Conservation (phyloP, 2,888 invertebrate species). For the Drosophila algonquin region DNA sequence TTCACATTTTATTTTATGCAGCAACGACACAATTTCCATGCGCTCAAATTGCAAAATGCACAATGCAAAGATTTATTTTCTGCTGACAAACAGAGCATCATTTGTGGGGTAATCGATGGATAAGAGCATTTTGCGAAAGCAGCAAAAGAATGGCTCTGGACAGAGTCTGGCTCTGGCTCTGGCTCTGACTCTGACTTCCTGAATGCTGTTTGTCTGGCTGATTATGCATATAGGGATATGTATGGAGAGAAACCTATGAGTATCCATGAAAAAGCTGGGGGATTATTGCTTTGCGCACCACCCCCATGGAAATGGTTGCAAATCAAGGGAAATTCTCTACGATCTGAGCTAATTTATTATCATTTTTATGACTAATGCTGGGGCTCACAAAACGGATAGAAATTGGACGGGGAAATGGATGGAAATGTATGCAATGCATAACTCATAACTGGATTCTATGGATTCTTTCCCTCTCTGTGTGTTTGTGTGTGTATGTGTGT, state of each 20-base stretch:
- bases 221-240: constrained; percentile 45
- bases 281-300: constrained; percentile 27
- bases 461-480: constrained; percentile 3
- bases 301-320: constrained; percentile 46
- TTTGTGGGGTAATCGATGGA: constrained; percentile 70
- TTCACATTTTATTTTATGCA: constrained; percentile 51
- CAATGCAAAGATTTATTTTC: constrained; percentile 77
- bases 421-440: constrained; percentile 33
- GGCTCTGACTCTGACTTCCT: background rate
- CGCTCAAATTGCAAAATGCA: constrained; percentile 59
- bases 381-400: constrained; percentile 38
- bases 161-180: background rate
- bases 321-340: constrained; percentile 52
- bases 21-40: constrained; percentile 44
- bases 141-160: background rate
- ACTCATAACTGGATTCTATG: constrained; percentile 37
- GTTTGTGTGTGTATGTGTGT: constrained; percentile 16
- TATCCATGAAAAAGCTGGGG: constrained; percentile 53
- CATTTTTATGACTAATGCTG: constrained; percentile 52
- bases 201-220: constrained; percentile 55
- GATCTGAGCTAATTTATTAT: constrained; percentile 68
- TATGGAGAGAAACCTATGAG: background rate
- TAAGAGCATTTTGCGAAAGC: constrained; percentile 51
- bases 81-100: constrained; percentile 74
- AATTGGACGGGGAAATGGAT: constrained; percentile 39